Evolutionary conservation across 2,888 invertebrate genomes (phyloP).

Genomic region (Leptinotarsa peninsularis): DNA sequence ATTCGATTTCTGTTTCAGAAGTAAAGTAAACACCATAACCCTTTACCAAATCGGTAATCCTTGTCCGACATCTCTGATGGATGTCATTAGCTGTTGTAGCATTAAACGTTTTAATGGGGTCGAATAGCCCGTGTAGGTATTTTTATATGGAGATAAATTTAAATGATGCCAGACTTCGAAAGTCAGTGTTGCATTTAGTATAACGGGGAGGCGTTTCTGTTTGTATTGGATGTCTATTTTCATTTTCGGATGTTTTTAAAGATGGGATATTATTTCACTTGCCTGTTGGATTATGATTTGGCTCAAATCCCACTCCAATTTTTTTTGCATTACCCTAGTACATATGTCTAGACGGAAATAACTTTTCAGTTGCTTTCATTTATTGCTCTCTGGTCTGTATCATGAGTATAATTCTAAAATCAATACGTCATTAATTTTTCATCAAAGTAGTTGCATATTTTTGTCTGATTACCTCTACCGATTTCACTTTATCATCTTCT

Average conservation of each 20-base stretch:
- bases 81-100: slow-evolving; percentile 32
- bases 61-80: slow-evolving; percentile 27
- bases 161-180: slow-evolving; percentile 33
- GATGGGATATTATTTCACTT: not conserved
- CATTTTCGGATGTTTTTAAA: not conserved
- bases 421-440: no score
- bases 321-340: not conserved
- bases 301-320: not conserved
- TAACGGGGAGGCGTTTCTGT: slow-evolving; percentile 14
- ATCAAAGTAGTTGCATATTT: no score
- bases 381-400: no score
- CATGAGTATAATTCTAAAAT: no score
- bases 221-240: slow-evolving; percentile 1
- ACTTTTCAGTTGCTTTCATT: no score
- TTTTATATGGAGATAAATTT: slow-evolving; percentile 42
- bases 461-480: no score
- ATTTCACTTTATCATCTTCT: no score
- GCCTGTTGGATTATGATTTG: not conserved
- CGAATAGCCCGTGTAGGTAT: slow-evolving; percentile 38
- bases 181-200: slow-evolving; percentile 25
- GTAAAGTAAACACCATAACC: slow-evolving; percentile 14
- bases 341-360: no score
- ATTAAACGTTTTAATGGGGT: slow-evolving; percentile 41
- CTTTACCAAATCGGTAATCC: slow-evolving; percentile 15
- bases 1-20: not conserved